Percentiles rank a stretch among this genome's conserved stretches.
Conservation (phyloP, 2,888 invertebrate species). For the Vandiemenella viatica region DNA sequence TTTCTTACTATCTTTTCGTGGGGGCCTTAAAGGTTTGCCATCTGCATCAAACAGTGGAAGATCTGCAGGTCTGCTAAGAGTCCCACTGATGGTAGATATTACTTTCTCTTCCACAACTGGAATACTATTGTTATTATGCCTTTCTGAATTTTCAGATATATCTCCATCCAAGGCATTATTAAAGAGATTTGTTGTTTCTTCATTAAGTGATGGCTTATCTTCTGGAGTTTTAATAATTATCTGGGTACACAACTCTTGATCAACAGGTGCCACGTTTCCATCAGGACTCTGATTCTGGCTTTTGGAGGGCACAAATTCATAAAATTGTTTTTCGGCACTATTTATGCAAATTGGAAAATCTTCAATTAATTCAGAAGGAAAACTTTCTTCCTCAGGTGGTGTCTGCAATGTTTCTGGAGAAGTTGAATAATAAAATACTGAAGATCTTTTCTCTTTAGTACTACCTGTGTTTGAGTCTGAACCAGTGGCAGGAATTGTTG, state of each 20-base stretch:
- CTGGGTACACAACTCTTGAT: neutral
- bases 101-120: constrained; percentile 1
- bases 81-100: constrained; percentile 26
- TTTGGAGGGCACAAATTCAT: neutral
- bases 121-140: too few species aligned
- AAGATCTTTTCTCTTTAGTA: constrained; percentile 4
- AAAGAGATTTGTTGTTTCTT: neutral
- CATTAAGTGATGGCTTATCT: neutral
- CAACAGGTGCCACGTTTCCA: too few species aligned
- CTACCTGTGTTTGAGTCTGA: too few species aligned
- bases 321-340: neutral
- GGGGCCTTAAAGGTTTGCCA: constrained; percentile 38
- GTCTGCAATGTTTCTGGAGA: constrained; percentile 1
- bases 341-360: neutral
- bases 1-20: constrained; percentile 33
- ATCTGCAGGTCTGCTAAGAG: constrained; percentile 42
- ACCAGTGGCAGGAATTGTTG: constrained; percentile 29
- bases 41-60: constrained; percentile 41
- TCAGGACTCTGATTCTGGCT: neutral
- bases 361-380: neutral
- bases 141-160: neutral
- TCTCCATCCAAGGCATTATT: too few species aligned
- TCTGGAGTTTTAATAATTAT: neutral
- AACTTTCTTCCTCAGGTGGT: neutral
- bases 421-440: constrained; percentile 7